Percentiles rank a stretch among this genome's conserved stretches.
phyloP scores from a whole-genome alignment of 2,113 vertebrate genomes.

The Phasianus colchicus region DNA sequence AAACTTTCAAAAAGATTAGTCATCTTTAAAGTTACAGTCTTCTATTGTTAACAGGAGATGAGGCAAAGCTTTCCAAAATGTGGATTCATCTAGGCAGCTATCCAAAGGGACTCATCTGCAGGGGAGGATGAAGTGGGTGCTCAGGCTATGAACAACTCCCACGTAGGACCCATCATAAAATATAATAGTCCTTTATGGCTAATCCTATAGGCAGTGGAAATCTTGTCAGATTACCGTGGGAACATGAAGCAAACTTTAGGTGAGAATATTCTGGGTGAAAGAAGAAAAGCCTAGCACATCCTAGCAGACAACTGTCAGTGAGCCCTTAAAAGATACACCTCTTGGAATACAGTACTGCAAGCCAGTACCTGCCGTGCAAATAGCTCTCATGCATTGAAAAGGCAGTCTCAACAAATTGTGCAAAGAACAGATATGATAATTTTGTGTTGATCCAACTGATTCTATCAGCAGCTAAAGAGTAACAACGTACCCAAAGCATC shows the following conservation, averaged over 20 bases:
- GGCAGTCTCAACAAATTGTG: not conserved
- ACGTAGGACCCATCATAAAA: not conserved
- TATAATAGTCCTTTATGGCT: not conserved
- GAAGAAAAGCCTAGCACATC: not conserved
- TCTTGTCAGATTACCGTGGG: not conserved
- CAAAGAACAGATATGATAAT: not conserved
- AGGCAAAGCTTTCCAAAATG: not conserved
- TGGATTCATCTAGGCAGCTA: not conserved
- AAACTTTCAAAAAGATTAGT: slow-evolving; percentile 7
- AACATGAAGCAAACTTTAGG: not conserved
- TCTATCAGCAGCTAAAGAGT: not conserved
- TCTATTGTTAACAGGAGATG: not conserved
- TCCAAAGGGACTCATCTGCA: not conserved
- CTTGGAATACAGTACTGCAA: not conserved
- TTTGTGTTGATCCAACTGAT: not conserved
- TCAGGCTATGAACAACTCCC: not conserved
- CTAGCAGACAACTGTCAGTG: not conserved
- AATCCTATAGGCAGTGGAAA: not conserved
- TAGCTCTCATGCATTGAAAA: not conserved
- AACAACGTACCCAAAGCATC: not conserved
- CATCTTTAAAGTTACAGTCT: not conserved
- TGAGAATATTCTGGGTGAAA: not conserved
- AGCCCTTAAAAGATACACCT: not conserved
- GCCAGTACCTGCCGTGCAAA: not conserved
- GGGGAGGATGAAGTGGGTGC: not conserved